Conservation (phyloP, 2,113 vertebrate species). For the Takifugu flavidus region DNA sequence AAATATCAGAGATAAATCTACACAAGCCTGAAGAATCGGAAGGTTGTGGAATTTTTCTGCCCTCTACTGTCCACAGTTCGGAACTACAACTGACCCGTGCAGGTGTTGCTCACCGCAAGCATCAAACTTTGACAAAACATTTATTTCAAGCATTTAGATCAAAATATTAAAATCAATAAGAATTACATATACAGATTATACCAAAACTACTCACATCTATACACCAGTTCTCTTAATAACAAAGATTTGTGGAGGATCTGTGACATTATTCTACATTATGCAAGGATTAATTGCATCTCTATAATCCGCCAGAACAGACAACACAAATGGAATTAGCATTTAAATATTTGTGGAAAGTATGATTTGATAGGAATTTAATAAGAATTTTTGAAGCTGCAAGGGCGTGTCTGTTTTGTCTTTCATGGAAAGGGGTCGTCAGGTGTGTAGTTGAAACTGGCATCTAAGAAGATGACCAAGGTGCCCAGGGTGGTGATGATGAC, state of each 20-base stretch:
- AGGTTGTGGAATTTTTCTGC: slow-evolving; percentile 16
- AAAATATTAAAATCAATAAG: not conserved
- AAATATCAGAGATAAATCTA: too few relatives aligned
- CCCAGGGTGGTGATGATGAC: slow-evolving; percentile 85
- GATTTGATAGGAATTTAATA: not conserved
- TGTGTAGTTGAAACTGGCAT: slow-evolving; percentile 84
- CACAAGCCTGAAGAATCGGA: too few relatives aligned
- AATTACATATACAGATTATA: too few relatives aligned
- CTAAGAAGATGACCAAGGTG: slow-evolving; percentile 86
- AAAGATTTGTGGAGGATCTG: too few relatives aligned
- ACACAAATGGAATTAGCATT: slow-evolving; percentile 21
- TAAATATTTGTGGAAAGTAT: slow-evolving; percentile 25
- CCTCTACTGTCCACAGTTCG: slow-evolving; percentile 32
- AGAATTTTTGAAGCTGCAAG: not conserved
- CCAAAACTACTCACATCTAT: too few relatives aligned
- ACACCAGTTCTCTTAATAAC: too few relatives aligned
- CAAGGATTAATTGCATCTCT: too few relatives aligned
- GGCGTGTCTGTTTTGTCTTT: slow-evolving; percentile 26
- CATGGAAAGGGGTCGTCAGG: slow-evolving; percentile 84
- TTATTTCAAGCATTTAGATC: slow-evolving; percentile 33
- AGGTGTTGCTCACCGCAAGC: not conserved
- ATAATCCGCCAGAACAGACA: not conserved
- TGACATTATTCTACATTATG: too few relatives aligned
- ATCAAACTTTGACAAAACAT: slow-evolving; percentile 9
- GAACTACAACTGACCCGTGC: slow-evolving; percentile 14